These are phyloP conservation scores for Notodonta dromedarius DNA, from an alignment of 2,888 invertebrate species.

Conservation along the genomic window DNA sequence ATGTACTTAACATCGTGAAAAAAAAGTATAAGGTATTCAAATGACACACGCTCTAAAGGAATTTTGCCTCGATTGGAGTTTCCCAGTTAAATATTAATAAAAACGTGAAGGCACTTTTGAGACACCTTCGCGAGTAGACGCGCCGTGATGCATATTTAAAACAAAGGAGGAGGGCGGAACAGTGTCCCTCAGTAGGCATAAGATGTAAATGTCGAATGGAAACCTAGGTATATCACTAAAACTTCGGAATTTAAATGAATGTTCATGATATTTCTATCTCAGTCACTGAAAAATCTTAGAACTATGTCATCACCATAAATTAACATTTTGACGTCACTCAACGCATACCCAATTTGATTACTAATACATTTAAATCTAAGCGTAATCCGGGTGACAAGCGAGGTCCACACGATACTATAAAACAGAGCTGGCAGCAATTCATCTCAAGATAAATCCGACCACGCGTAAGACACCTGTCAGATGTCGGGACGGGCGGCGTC, in stretches of 20 bases:
- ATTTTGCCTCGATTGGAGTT: constrained; percentile 66
- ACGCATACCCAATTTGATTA: constrained; percentile 34
- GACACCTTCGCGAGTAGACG: constrained; percentile 66
- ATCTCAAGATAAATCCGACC: constrained; percentile 73
- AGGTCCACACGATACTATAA: constrained; percentile 44
- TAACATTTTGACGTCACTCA: constrained; percentile 14
- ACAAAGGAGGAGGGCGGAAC: constrained; percentile 49
- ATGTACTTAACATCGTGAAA: constrained; percentile 10
- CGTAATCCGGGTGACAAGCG: constrained; percentile 41
- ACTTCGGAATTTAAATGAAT: not conserved
- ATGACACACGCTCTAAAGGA: constrained; percentile 45
- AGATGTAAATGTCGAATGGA: constrained; percentile 39
- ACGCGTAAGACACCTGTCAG: constrained; percentile 78
- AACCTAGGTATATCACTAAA: constrained; percentile 27
- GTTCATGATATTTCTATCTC: too few species aligned
- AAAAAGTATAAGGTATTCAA: constrained; percentile 17
- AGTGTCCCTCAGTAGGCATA: constrained; percentile 45
- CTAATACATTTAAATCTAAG: constrained; percentile 36
- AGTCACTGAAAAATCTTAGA: not conserved
- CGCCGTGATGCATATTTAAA: constrained; percentile 75
- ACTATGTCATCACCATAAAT: not conserved
- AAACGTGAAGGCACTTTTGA: constrained; percentile 67
- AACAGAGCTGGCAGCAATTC: constrained; percentile 58
- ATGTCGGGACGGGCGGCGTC: constrained; percentile 63
- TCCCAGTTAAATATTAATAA: constrained; percentile 76